Conservation (phyloP, 2,797 vertebrate species). For the Perodicticus potto region DNA sequence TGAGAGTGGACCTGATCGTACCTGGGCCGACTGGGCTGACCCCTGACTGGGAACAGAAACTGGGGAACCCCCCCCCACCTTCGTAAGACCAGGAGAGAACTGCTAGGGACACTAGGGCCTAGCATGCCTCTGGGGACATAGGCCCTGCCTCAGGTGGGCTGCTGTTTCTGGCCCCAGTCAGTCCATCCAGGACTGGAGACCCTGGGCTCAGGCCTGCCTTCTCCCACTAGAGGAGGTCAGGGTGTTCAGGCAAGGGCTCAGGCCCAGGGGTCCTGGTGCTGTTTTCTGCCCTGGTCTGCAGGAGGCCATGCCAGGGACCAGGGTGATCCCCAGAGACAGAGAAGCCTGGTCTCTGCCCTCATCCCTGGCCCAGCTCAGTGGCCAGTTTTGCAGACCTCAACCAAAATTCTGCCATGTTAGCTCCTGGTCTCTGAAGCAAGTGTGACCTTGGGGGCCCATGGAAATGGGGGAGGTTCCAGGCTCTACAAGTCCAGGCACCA, state of each 20-base stretch:
- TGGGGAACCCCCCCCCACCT: conserved; percentile 24
- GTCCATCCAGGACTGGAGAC: neutral
- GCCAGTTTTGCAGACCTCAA: neutral
- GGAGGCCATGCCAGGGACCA: neutral
- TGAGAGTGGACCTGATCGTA: neutral
- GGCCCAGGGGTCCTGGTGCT: neutral
- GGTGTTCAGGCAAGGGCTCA: accelerated
- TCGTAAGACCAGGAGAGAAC: conserved; percentile 82
- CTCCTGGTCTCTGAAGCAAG: too few species aligned
- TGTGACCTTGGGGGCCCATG: neutral
- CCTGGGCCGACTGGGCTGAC: conserved; percentile 79
- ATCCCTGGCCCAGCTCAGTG: neutral
- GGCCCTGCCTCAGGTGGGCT: neutral
- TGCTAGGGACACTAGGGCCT: conserved; percentile 73
- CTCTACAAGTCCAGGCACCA: neutral
- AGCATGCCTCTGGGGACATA: neutral
- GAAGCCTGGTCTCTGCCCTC: neutral
- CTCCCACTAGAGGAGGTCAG: accelerated
- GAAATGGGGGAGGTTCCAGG: neutral
- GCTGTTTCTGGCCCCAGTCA: neutral
- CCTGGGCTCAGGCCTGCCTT: accelerated
- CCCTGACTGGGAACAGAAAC: conserved; percentile 89
- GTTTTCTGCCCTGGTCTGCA: neutral
- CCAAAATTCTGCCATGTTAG: neutral
- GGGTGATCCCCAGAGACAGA: neutral